Conservation (phyloP, 2,797 vertebrate species). For the Sardinella longiceps region DNA sequence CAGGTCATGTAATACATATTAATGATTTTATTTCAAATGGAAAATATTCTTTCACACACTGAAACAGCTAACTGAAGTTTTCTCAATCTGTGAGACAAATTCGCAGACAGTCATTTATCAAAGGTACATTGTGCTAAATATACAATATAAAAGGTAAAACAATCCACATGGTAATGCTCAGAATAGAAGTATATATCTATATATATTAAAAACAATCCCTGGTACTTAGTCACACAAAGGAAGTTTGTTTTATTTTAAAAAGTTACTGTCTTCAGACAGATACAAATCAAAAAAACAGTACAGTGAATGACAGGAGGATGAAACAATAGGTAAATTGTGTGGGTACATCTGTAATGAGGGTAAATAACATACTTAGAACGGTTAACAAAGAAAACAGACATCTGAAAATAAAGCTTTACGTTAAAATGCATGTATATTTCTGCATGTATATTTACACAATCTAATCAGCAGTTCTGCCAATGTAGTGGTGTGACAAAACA, state of each 20-base stretch:
- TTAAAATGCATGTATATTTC: slow-evolving; percentile 82
- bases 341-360: slow-evolving; percentile 70
- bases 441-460: slow-evolving; percentile 69
- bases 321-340: slow-evolving; percentile 72
- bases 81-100: not conserved
- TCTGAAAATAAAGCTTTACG: slow-evolving; percentile 65
- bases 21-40: slow-evolving; percentile 12
- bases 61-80: not conserved
- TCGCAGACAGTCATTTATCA: slow-evolving; percentile 16
- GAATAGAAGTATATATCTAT: not conserved
- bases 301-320: slow-evolving; percentile 79
- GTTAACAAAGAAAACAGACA: slow-evolving; percentile 64
- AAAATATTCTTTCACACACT: slow-evolving; percentile 18
- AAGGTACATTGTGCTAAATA: not conserved
- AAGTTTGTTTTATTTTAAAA: slow-evolving; percentile 72
- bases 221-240: slow-evolving; percentile 67
- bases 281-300: slow-evolving; percentile 92
- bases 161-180: not conserved
- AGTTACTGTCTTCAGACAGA: slow-evolving; percentile 91
- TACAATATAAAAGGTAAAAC: slow-evolving; percentile 6
- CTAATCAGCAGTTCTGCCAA: slow-evolving; percentile 99
- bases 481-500: slow-evolving; percentile 89
- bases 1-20: not conserved
- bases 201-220: slow-evolving; percentile 23
- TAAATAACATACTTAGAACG: slow-evolving; percentile 69